Conservation (phyloP, 2,113 vertebrate genomes). For the Calcarius ornatus region DNA sequence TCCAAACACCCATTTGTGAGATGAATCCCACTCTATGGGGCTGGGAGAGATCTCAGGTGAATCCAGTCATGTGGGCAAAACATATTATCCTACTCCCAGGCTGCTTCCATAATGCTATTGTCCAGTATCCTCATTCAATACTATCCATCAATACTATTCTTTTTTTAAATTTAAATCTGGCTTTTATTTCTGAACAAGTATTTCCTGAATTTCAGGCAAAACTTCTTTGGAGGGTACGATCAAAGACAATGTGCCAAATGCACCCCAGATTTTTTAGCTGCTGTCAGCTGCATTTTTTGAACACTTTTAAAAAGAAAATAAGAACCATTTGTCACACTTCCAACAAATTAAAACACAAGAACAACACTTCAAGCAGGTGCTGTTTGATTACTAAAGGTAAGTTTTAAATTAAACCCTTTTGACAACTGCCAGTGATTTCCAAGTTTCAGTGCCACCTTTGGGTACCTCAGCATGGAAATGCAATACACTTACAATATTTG, state of each 20-base stretch:
- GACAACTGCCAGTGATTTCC: background rate
- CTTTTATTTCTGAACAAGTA: background rate
- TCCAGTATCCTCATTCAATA: background rate
- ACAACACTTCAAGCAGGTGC: background rate
- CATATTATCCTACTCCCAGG: background rate
- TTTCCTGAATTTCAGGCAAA: background rate
- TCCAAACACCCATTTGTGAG: background rate
- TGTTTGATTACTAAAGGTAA: background rate
- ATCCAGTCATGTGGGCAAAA: background rate
- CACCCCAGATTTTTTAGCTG: background rate
- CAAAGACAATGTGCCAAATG: background rate
- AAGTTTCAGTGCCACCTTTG: background rate
- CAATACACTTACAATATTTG: too few relatives aligned
- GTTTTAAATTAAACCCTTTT: background rate
- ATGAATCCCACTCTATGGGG: rapidly evolving
- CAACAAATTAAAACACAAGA: background rate
- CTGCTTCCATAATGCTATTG: background rate
- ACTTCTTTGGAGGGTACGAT: background rate
- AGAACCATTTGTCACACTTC: background rate
- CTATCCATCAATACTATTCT: background rate
- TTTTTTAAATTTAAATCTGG: background rate
- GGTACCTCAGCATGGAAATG: background rate
- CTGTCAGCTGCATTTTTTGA: background rate
- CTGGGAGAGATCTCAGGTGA: background rate
- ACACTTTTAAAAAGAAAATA: background rate